Percentiles rank a stretch among this genome's conserved stretches.
Evolutionary conservation across 2,113 vertebrate species (phyloP).

Genomic region (Pygoscelis adeliae): DNA sequence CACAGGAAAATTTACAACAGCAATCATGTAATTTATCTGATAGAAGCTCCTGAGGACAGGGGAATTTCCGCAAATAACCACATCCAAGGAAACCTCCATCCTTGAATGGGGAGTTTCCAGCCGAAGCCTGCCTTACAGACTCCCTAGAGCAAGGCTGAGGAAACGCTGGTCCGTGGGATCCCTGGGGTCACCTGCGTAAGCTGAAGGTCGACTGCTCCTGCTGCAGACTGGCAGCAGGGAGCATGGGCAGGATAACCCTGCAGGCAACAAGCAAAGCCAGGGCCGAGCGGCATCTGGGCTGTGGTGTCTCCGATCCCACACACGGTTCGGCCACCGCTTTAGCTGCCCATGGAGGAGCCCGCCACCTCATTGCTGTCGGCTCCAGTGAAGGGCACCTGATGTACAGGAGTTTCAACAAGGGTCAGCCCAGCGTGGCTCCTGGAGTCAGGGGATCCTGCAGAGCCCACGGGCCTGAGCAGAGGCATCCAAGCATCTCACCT

Average conservation of each 20-base stretch:
- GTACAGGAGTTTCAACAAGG: accelerated
- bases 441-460: accelerated
- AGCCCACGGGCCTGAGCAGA: not conserved
- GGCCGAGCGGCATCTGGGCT: not conserved
- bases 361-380: accelerated
- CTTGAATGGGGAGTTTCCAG: not conserved
- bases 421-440: not conserved
- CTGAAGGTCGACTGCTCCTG: not conserved
- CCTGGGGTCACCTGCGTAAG: not conserved
- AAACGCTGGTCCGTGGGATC: accelerated
- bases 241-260: accelerated
- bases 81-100: not conserved
- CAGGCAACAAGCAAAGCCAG: not conserved
- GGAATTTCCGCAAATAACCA: not conserved
- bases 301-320: accelerated
- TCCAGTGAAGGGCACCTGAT: not conserved
- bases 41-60: not conserved
- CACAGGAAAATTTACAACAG: not conserved
- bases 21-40: not conserved
- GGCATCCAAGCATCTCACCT: not conserved
- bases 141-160: not conserved
- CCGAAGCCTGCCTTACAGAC: not conserved
- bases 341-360: not conserved
- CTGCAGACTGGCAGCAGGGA: accelerated
- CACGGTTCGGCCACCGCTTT: accelerated